Conservation (phyloP, 2,888 invertebrate species). For the Melanostoma scalare region DNA sequence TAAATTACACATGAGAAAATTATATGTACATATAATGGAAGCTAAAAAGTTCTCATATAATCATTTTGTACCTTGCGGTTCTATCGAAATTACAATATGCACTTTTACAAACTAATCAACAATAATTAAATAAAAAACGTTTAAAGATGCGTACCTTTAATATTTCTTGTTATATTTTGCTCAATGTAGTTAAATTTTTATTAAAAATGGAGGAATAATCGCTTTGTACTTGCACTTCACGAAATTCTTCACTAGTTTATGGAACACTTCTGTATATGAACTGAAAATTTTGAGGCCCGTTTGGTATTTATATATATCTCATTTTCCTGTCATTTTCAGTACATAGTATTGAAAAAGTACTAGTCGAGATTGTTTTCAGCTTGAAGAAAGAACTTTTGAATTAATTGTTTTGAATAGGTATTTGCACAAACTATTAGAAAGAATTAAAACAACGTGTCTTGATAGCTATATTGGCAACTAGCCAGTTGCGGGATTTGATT, state of each 20-base stretch:
- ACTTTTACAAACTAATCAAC: neutral
- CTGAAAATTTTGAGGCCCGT: conserved; percentile 29
- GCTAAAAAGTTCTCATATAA: neutral
- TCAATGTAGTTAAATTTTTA: conserved; percentile 31
- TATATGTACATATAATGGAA: too few relatives aligned
- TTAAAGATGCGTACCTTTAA: neutral
- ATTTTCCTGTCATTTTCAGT: too few relatives aligned
- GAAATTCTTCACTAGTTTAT: conserved; percentile 28
- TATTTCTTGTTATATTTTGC: neutral
- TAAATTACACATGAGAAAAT: too few relatives aligned
- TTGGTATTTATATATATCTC: conserved; percentile 33
- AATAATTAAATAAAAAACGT: neutral
- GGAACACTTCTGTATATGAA: conserved; percentile 45
- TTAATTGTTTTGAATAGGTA: too few relatives aligned
- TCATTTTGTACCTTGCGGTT: neutral
- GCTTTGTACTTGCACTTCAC: conserved; percentile 44
- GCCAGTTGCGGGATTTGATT: too few relatives aligned
- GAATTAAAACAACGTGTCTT: too few relatives aligned
- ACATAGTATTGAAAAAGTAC: too few relatives aligned
- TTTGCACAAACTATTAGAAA: too few relatives aligned
- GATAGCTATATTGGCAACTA: too few relatives aligned
- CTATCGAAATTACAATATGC: neutral
- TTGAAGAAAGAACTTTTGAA: too few relatives aligned
- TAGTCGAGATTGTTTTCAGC: too few relatives aligned
- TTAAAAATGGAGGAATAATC: conserved; percentile 52